phyloP scores from a whole-genome alignment of 1,140 invertebrate species.

The Monomorium pharaonis region DNA sequence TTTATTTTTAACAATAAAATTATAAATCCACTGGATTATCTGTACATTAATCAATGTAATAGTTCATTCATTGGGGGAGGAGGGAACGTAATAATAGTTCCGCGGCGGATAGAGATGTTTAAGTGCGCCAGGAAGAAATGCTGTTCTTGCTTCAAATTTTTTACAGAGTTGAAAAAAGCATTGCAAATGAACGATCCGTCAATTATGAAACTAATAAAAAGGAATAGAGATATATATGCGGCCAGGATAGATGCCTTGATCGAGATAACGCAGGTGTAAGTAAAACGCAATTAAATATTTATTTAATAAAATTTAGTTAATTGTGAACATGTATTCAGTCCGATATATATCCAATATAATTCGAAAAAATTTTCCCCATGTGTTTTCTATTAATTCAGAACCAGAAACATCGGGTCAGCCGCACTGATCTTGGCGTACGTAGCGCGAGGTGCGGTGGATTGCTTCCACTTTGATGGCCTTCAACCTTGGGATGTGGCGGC shows the following conservation, averaged over 20 bases:
- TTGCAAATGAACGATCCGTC: constrained; percentile 69
- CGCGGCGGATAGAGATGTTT: background rate
- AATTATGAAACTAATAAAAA: background rate
- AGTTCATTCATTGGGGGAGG: background rate
- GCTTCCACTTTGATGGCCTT: constrained; percentile 88
- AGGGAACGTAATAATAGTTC: constrained; percentile 3
- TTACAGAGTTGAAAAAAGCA: constrained; percentile 72
- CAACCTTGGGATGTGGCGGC: constrained; percentile 90
- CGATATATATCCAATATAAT: background rate
- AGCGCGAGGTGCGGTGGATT: constrained; percentile 89
- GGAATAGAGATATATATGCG: constrained; percentile 62
- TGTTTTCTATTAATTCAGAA: constrained; percentile 80
- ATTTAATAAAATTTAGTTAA: no score
- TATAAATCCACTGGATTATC: background rate
- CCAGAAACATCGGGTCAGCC: constrained; percentile 90
- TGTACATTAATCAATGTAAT: background rate
- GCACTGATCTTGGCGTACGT: constrained; percentile 90
- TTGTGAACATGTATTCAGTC: background rate
- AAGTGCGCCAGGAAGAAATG: background rate
- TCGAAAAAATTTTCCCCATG: background rate
- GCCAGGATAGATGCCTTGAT: constrained; percentile 64
- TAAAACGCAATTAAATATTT: constrained; percentile 11
- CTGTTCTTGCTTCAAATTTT: background rate
- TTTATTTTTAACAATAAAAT: background rate
- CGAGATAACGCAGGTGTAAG: constrained; percentile 65